A percentile compares a stretch with the other conserved stretches of the same genome.
Conservation (phyloP, 2,888 invertebrate species). For the Eupithecia tripunctaria region DNA sequence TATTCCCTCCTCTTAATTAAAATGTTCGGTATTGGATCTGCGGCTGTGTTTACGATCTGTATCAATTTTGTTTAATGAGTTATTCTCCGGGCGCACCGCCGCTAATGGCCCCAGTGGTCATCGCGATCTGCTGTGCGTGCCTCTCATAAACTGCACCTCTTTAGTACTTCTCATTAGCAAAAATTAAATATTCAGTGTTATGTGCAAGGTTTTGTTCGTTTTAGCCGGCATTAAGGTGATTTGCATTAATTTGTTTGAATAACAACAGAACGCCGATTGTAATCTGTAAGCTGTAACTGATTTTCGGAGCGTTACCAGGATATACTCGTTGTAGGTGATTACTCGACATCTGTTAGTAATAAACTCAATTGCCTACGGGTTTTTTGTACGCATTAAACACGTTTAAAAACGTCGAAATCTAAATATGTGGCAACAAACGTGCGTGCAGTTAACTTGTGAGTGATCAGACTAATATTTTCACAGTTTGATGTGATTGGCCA, state of each 20-base stretch:
- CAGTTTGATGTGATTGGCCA: slow-evolving; percentile 75
- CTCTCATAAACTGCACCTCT: slow-evolving; percentile 42
- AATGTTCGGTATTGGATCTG: slow-evolving; percentile 75
- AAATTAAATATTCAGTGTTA: slow-evolving; percentile 33
- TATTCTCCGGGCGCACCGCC: slow-evolving; percentile 59
- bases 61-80: slow-evolving; percentile 81
- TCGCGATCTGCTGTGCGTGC: slow-evolving; percentile 38
- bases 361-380: slow-evolving; percentile 44
- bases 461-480: slow-evolving; percentile 74
- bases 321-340: slow-evolving; percentile 35
- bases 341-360: slow-evolving; percentile 43
- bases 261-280: slow-evolving; percentile 23
- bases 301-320: slow-evolving; percentile 39
- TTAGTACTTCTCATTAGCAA: slow-evolving; percentile 42
- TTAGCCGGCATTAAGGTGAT: slow-evolving; percentile 18
- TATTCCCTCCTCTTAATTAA: slow-evolving; percentile 69
- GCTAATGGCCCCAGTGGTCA: slow-evolving; percentile 46
- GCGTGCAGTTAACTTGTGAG: slow-evolving; percentile 44
- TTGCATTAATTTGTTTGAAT: slow-evolving; percentile 25
- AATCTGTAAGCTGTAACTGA: slow-evolving; percentile 27
- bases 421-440: slow-evolving; percentile 43
- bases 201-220: slow-evolving; percentile 22
- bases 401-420: slow-evolving; percentile 40
- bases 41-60: slow-evolving; percentile 69
- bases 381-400: slow-evolving; percentile 41